Evolutionary conservation across 2,888 invertebrate genomes (phyloP).

Genomic region (Trimorus sp.): DNA sequence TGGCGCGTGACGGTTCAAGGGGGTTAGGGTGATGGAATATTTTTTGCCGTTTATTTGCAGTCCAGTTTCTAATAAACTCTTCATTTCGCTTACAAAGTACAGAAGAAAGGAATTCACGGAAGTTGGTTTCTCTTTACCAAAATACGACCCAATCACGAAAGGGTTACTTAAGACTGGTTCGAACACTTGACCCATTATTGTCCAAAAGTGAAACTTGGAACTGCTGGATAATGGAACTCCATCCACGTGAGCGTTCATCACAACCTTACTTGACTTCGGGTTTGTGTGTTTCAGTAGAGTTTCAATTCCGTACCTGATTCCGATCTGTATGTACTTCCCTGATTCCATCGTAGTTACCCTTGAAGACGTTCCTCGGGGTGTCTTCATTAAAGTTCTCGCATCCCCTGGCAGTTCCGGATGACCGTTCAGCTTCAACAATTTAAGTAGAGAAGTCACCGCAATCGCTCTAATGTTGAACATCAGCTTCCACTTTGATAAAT

Average conservation of each 20-base stretch:
- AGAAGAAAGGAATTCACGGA: constrained; percentile 20
- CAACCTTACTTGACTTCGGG: too few relatives aligned
- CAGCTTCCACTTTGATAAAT: too few relatives aligned
- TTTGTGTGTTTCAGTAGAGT: too few relatives aligned
- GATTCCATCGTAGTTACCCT: too few relatives aligned
- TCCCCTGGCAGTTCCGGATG: too few relatives aligned
- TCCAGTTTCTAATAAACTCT: neutral
- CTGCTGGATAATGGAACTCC: constrained; percentile 36
- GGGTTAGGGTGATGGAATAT: constrained; percentile 1
- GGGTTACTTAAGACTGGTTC: constrained; percentile 9
- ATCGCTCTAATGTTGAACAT: too few relatives aligned
- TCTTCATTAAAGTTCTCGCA: too few relatives aligned
- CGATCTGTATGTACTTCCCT: too few relatives aligned
- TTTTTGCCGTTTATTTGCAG: neutral
- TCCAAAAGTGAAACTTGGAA: constrained; percentile 22
- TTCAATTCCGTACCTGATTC: too few relatives aligned
- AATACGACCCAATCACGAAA: constrained; percentile 30
- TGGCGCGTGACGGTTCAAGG: constrained; percentile 21
- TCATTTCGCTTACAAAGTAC: constrained; percentile 15
- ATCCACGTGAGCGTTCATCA: constrained; percentile 38
- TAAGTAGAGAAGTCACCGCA: too few relatives aligned
- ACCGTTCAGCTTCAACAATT: too few relatives aligned
- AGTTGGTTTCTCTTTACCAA: constrained; percentile 22
- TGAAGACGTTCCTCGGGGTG: too few relatives aligned
- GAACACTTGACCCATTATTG: constrained; percentile 7